These are phyloP conservation scores for Gonatopus flavifemur DNA, from an alignment of 1,140 invertebrate species.

Conservation along the genomic window DNA sequence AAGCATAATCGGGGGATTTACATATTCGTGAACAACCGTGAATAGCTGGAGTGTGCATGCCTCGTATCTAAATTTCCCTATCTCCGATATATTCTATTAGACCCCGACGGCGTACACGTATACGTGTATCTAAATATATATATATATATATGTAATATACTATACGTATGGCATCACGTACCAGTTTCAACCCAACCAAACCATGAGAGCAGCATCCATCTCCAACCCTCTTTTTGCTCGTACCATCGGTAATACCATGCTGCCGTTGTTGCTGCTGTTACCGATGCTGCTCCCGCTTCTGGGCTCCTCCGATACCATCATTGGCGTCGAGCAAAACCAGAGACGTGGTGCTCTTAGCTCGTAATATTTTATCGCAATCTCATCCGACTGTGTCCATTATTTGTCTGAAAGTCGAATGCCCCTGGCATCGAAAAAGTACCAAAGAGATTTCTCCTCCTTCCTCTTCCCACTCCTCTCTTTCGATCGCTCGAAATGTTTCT, in stretches of 20 bases:
- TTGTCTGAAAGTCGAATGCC: constrained; percentile 27
- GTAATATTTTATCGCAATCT: constrained; percentile 34
- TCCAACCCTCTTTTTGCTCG: constrained; percentile 21
- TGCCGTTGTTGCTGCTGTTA: constrained; percentile 8
- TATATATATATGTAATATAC: too few species aligned
- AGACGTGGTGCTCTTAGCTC: too few species aligned
- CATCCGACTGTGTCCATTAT: constrained; percentile 22
- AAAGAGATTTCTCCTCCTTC: too few species aligned
- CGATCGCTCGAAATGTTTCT: too few species aligned
- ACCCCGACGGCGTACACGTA: constrained; percentile 17
- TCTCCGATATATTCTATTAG: constrained; percentile 26
- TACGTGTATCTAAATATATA: too few species aligned
- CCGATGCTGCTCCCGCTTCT: too few species aligned
- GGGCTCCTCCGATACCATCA: constrained; percentile 8
- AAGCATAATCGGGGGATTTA: constrained; percentile 5
- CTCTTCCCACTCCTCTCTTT: too few species aligned
- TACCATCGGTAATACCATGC: constrained; percentile 23
- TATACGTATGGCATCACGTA: too few species aligned
- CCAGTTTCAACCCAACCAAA: too few species aligned
- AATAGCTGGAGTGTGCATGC: constrained; percentile 11
- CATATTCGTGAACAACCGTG: constrained; percentile 12
- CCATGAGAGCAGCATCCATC: too few species aligned
- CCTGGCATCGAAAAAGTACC: too few species aligned
- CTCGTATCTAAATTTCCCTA: constrained; percentile 18
- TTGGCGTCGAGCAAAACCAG: too few species aligned